Evolutionary conservation across 2,888 invertebrate genomes (phyloP).

Genomic region (Oxystoma pomonae): DNA sequence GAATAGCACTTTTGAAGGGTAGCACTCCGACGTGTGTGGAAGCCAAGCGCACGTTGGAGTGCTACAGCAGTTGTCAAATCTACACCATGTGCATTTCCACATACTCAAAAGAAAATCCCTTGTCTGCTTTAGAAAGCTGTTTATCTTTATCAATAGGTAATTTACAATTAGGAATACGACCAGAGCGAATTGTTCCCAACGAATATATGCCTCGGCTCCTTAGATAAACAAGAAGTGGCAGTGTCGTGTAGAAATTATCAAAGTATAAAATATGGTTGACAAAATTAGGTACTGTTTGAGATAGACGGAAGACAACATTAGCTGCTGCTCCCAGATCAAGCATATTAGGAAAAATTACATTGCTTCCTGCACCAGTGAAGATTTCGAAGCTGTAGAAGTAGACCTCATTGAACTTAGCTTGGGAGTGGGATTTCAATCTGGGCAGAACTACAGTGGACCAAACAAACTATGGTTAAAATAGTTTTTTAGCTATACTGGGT

Average conservation of each 20-base stretch:
- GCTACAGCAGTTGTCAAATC: too few species aligned
- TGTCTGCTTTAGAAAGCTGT: not conserved
- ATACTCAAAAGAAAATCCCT: not conserved
- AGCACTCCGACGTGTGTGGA: too few species aligned
- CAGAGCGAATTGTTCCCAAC: not conserved
- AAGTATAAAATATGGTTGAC: slow-evolving; percentile 31
- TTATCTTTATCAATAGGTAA: slow-evolving; percentile 5
- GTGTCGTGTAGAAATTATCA: slow-evolving; percentile 33
- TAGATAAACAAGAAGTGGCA: too few species aligned
- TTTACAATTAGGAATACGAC: slow-evolving; percentile 11
- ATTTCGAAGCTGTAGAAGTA: too few species aligned
- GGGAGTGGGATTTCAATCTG: too few species aligned
- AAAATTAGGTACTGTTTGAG: slow-evolving; percentile 9
- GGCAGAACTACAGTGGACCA: too few species aligned
- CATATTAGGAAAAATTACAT: too few species aligned
- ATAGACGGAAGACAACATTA: slow-evolving; percentile 10
- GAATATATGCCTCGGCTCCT: not conserved
- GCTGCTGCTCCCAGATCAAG: slow-evolving; percentile 1
- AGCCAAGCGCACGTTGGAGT: too few species aligned
- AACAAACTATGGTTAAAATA: too few species aligned
- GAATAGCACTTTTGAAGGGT: not conserved
- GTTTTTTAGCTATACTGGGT: too few species aligned
- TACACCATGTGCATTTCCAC: not conserved
- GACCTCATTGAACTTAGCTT: too few species aligned
- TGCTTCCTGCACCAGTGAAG: not conserved